Evolutionary conservation across 2,888 invertebrate species (phyloP).

Genomic region (Drosophila emarginata): DNA sequence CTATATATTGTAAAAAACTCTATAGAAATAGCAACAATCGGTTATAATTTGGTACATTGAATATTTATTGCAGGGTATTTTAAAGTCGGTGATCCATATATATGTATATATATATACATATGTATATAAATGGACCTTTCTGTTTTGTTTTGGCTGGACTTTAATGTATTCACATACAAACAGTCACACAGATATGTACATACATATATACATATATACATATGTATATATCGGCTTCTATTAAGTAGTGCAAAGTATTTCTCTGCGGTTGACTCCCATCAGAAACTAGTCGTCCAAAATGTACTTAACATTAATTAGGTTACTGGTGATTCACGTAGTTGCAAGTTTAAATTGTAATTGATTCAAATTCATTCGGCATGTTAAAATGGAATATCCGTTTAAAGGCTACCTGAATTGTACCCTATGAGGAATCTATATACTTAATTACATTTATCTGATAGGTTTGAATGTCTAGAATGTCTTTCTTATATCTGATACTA

Average conservation of each 20-base stretch:
- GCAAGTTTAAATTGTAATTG: neutral
- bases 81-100: neutral
- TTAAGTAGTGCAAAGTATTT: constrained; percentile 4
- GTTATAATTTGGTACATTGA: too few relatives aligned
- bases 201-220: neutral
- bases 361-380: neutral
- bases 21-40: too few relatives aligned
- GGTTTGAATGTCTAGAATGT: too few relatives aligned
- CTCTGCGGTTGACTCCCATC: neutral
- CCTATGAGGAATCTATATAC: neutral
- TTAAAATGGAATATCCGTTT: neutral
- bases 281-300: neutral
- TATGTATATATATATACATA: too few relatives aligned
- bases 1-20: too few relatives aligned
- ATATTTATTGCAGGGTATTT: too few relatives aligned
- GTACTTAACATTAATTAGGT: constrained; percentile 4
- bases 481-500: too few relatives aligned
- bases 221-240: neutral
- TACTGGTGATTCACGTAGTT: neutral
- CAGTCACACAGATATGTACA: neutral
- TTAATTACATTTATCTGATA: neutral
- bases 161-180: neutral
- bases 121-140: neutral
- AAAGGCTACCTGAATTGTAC: neutral
- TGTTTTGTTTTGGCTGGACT: neutral